Evolutionary conservation across 2,888 invertebrate species (phyloP).

Genomic region (Shargacucullia verbasci): DNA sequence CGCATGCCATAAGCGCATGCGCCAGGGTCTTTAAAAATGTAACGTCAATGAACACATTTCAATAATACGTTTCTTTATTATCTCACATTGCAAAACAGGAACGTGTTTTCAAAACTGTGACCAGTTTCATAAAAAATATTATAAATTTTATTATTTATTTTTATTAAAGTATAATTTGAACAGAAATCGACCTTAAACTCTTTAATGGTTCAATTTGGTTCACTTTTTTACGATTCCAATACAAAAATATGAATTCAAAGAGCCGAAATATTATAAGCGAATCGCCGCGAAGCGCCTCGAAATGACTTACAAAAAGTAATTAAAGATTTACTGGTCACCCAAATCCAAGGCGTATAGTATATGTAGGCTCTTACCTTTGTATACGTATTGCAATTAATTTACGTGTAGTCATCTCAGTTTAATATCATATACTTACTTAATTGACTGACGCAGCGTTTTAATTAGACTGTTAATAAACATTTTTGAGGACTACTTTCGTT

Average conservation of each 20-base stretch:
- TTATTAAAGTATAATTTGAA: slow-evolving; percentile 16
- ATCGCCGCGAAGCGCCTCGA: slow-evolving; percentile 13
- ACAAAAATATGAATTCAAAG: slow-evolving; percentile 30
- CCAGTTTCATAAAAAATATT: slow-evolving; percentile 1
- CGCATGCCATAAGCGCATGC: background rate
- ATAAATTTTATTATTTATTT: slow-evolving; percentile 20
- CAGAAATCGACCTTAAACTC: slow-evolving; percentile 21
- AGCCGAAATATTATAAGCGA: slow-evolving; percentile 14
- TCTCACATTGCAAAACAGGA: slow-evolving; percentile 41
- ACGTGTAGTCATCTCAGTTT: too few relatives aligned
- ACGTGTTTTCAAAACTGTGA: slow-evolving; percentile 37
- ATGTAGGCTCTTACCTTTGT: slow-evolving; percentile 1
- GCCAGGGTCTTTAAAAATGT: background rate
- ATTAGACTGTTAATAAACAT: slow-evolving; percentile 12
- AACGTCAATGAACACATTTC: slow-evolving; percentile 5
- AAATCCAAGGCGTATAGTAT: too few relatives aligned
- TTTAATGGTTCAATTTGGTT: slow-evolving; percentile 40
- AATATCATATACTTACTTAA: too few relatives aligned
- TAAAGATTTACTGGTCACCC: slow-evolving; percentile 9
- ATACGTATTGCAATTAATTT: slow-evolving; percentile 1
- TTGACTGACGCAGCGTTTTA: background rate
- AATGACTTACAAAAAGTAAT: slow-evolving; percentile 20
- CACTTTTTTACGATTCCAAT: slow-evolving; percentile 33
- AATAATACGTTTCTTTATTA: slow-evolving; percentile 9
- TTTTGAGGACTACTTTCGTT: slow-evolving; percentile 1